phyloP scores from a whole-genome alignment of 2,888 invertebrate genomes.

The Loripinus fragilis region DNA sequence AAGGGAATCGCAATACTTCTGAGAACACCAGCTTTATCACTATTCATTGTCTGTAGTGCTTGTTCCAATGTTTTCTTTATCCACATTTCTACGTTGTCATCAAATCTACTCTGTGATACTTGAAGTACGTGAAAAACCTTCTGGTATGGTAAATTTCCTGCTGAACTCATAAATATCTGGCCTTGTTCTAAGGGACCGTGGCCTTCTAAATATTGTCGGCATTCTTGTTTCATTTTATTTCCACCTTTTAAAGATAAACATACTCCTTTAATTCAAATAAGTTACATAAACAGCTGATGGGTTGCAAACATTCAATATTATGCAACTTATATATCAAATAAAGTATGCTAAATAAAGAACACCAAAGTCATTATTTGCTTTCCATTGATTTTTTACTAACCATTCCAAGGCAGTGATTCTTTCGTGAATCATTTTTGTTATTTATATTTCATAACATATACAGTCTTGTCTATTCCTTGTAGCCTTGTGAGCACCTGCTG shows the following conservation, averaged over 20 bases:
- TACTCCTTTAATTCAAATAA: too few species aligned
- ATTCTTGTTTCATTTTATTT: slow-evolving; percentile 29
- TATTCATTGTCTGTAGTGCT: slow-evolving; percentile 43
- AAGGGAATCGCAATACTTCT: slow-evolving; percentile 70
- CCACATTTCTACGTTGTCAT: slow-evolving; percentile 21
- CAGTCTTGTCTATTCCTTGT: too few species aligned
- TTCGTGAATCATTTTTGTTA: too few species aligned
- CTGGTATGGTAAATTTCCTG: slow-evolving; percentile 52
- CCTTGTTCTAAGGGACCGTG: slow-evolving; percentile 20
- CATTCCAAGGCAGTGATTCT: too few species aligned
- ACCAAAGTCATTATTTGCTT: too few species aligned
- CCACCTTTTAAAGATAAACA: slow-evolving; percentile 42
- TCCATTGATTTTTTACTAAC: too few species aligned
- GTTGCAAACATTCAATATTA: too few species aligned
- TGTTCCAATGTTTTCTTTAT: slow-evolving; percentile 55
- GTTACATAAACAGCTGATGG: too few species aligned
- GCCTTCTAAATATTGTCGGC: slow-evolving; percentile 15
- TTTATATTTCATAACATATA: too few species aligned
- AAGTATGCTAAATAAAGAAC: too few species aligned
- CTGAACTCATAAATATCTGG: slow-evolving; percentile 28
- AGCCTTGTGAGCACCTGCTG: too few species aligned
- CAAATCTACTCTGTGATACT: slow-evolving; percentile 44
- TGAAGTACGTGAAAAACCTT: slow-evolving; percentile 59
- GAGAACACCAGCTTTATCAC: slow-evolving; percentile 28
- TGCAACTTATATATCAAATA: too few species aligned